Base-by-base conservation (phyloP, 2,888 invertebrate genomes). In the Iphiclides podalirius region DNA sequence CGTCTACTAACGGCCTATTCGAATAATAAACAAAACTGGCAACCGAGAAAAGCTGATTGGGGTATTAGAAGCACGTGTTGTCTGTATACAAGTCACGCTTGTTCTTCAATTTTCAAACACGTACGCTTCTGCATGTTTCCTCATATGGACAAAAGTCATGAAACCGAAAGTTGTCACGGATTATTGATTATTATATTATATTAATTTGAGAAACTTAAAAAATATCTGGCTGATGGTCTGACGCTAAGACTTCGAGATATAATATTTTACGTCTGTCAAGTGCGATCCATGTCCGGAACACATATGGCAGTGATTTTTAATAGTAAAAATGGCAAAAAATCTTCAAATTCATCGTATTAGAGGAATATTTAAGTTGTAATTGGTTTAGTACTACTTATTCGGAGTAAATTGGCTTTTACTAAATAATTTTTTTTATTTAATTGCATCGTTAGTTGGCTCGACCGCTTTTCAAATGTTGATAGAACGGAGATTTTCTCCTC, bases 401-500 rank as follows among this genome's bases (percentile, higher is more conserved):
- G 8, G 26, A 26, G 9, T 20, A 6, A 20, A 20, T 6, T 20
- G 20, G 20, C 3, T 6, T 3, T 9, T 26, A 26, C 6, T 26
- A 28, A n/a, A 11, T 26, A 14, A 16, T 26, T 8, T 26, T 26
- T 26, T 15, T 43, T 43, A 8, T 9, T 26, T 13, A 3, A 23
- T 13, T 43, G 35, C 23, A 35, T 35, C 42, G 34, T 35, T 34
- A 23, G 36, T 50, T 40, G 23, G 37, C 28, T 20, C 34, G 35
- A 37, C 14, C 26, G 33, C 34, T 40, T 41, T 48, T 36, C 16
- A 23, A 40, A 48, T 28, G 39, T 47, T 39, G 42, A 46, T 45
- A 49, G 37, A 34, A 43, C 33, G 38, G 38, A 49, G 38, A 38
- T 49, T 48, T 38, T 43, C 43, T 43, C 43, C n/a, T n/a, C 34